Conservation (phyloP, 2,113 vertebrate genomes). For the Cynoglossus semilaevis region DNA sequence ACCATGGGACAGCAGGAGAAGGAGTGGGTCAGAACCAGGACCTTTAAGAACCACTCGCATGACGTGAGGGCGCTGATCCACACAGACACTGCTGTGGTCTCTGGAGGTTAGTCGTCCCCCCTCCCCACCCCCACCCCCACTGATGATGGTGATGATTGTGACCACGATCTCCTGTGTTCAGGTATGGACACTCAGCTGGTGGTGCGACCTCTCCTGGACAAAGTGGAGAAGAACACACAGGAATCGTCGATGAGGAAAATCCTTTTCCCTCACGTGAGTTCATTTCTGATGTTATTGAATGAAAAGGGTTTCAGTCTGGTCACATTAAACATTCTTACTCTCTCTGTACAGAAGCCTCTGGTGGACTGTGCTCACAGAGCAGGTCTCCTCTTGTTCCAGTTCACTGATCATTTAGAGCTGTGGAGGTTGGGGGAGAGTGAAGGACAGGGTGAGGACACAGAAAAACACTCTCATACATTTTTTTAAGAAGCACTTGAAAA, state of each 20-base stretch:
- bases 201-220: conserved; percentile 90
- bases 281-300: not conserved
- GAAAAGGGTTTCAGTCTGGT: not conserved
- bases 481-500: no score
- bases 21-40: conserved; percentile 88
- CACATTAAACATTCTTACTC: not conserved
- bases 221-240: conserved; percentile 78
- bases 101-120: conserved; percentile 91
- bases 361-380: conserved; percentile 87
- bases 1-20: conserved; percentile 70
- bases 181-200: conserved; percentile 91
- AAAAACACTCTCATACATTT: not conserved
- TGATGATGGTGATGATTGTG: not conserved
- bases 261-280: conserved; percentile 89
- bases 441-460: conserved; percentile 74
- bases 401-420: conserved; percentile 87
- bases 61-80: conserved; percentile 86
- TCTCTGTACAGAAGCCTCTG: conserved; percentile 76
- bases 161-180: conserved; percentile 40
- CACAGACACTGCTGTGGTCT: conserved; percentile 82
- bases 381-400: conserved; percentile 91
- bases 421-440: conserved; percentile 89
- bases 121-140: no score
- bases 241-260: conserved; percentile 82
- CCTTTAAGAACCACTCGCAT: conserved; percentile 89